A percentile compares a stretch with the other conserved stretches of the same genome.
These are phyloP conservation scores for Peromyscus aztecus DNA, from an alignment of 2,797 vertebrate species.

Conservation along the genomic window DNA sequence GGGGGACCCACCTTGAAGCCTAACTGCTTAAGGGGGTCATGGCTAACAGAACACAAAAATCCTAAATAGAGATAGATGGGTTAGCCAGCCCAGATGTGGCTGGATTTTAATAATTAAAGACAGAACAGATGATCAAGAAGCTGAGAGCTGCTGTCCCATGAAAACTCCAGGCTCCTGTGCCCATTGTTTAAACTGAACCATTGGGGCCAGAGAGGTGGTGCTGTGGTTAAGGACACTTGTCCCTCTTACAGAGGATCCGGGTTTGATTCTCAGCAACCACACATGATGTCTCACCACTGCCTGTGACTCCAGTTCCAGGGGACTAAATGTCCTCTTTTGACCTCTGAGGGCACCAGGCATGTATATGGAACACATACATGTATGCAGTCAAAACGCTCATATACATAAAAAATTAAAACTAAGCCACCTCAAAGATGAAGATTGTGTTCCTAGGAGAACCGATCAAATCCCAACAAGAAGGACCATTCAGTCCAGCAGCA, in stretches of 20 bases:
- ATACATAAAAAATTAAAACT: too few species aligned
- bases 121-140: not conserved
- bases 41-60: not conserved
- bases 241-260: not conserved
- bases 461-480: too few species aligned
- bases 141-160: not conserved
- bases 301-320: not conserved
- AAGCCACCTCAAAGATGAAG: too few species aligned
- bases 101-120: not conserved
- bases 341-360: not conserved
- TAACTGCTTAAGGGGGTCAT: too few species aligned
- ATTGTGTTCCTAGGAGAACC: too few species aligned
- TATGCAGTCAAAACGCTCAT: not conserved
- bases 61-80: not conserved
- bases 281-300: not conserved
- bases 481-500: too few species aligned
- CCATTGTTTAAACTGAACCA: too few species aligned
- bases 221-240: not conserved
- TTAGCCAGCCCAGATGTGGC: not conserved
- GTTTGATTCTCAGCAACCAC: not conserved
- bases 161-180: not conserved
- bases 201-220: not conserved
- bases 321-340: not conserved
- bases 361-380: not conserved
- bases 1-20: not conserved